Base-by-base conservation (phyloP, 2,888 invertebrate species). In the Trissoscelio sp. region DNA sequence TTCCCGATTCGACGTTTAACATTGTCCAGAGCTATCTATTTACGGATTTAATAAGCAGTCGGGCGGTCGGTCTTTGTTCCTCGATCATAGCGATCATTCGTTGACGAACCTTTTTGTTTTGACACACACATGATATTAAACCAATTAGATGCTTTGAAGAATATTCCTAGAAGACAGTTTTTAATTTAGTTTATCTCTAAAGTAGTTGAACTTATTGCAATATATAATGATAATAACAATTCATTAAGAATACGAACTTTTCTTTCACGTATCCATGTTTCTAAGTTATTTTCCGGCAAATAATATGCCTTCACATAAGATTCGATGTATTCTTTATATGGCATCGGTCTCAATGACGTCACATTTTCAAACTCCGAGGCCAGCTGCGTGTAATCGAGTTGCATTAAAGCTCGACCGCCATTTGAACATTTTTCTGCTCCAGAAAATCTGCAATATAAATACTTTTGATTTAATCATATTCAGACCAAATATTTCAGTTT, bases 291-390 rank as follows among this genome's bases (percentile, higher is more conserved):
- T 87, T 98, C 96, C 0, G 98, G 97, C 84, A 98, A 93, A 92
- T 99, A 99, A 91, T 96, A 99, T 0, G 99, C 98, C 91, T 99
- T 99, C 0, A 99, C 96, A 89, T 98, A 99, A 67, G 94, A 94
- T 92, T 99, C 99, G 0, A 99, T 98, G 87, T 96, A 97, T 69
- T 96, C 96, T 83, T 96, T 95, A 88, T 96, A 96, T 0, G 98
- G 97, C 12, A 97, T 93, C 1, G 98, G 98, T 88, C 95, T 95
- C 5, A 97, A 89, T 0, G 94, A 94, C 0, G 97, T 96, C 67
- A 98, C 94, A 87, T 96, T 95, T 91, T 99, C 98, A 62, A 97
- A 93, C 89, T 98, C 98, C 18, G 97, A 95, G 84, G 98, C 94
- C 81, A 99, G 95, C 90, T 99, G 99, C 5, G 98, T 97, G 88